Percentiles rank a stretch among this genome's conserved stretches.
phyloP scores from a whole-genome alignment of 2,113 vertebrate genomes.

The Indicator indicator region DNA sequence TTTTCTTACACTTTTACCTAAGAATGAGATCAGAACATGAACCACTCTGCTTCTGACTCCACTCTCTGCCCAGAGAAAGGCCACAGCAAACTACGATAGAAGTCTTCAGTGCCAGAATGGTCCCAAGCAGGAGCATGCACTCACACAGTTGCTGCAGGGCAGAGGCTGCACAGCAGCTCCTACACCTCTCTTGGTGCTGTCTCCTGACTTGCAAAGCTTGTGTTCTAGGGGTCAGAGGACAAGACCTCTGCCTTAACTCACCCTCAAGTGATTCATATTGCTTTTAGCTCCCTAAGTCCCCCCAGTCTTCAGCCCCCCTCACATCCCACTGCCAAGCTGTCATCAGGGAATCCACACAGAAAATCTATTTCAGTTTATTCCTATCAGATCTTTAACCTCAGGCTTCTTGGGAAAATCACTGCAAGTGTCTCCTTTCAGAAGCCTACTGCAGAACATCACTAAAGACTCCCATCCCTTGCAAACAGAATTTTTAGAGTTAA shows the following conservation, averaged over 20 bases:
- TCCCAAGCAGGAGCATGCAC: accelerated
- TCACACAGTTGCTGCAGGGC: neutral
- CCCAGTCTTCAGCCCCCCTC: neutral
- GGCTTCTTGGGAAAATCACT: neutral
- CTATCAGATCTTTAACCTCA: neutral
- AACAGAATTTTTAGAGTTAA: neutral
- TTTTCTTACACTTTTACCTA: neutral
- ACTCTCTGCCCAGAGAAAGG: neutral
- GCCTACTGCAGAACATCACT: neutral
- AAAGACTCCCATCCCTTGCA: neutral
- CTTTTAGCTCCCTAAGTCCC: neutral
- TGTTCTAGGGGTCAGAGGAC: neutral
- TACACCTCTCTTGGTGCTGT: neutral
- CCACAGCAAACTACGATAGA: neutral
- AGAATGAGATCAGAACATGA: neutral
- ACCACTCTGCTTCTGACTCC: neutral
- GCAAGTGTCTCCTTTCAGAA: neutral
- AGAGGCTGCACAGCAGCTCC: neutral
- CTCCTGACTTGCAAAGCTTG: neutral
- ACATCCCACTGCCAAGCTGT: neutral
- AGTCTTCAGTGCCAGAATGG: neutral
- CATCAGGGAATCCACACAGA: neutral
- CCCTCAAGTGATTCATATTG: neutral
- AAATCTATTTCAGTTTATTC: neutral
- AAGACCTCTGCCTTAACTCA: neutral